Evolutionary conservation across 2,113 vertebrate species (phyloP).

Genomic region (Ascaphus truei): DNA sequence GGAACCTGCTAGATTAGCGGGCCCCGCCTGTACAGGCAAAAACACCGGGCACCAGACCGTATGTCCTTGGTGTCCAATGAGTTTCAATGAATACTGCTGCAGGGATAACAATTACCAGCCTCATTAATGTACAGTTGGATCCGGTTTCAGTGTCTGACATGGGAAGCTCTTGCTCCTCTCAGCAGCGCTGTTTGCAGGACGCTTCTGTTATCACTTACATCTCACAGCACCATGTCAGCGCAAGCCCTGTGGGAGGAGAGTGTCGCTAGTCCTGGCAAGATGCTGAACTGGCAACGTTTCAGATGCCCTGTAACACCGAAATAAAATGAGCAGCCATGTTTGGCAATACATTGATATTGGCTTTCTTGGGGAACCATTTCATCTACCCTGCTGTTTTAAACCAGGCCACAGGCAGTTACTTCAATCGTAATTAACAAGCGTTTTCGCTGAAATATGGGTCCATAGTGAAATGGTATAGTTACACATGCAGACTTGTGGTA

Average conservation of each 20-base stretch:
- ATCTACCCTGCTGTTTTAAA: constrained; percentile 1
- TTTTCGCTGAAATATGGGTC: neutral
- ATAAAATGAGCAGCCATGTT: constrained; percentile 13
- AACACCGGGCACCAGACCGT: constrained; percentile 4
- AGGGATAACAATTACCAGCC: constrained; percentile 26
- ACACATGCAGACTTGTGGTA: too few relatives aligned
- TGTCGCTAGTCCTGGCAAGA: neutral
- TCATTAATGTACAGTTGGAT: constrained; percentile 32
- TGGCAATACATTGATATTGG: constrained; percentile 7
- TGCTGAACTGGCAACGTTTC: neutral
- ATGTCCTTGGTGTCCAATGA: constrained; percentile 20
- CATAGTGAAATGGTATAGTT: too few relatives aligned
- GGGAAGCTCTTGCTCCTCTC: constrained; percentile 30
- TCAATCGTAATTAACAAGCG: neutral
- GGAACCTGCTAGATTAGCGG: too few relatives aligned
- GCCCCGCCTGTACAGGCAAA: too few relatives aligned
- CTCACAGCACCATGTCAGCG: neutral
- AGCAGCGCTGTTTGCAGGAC: constrained; percentile 26
- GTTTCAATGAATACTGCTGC: constrained; percentile 14
- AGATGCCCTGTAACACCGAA: neutral
- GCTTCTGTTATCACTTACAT: constrained; percentile 28
- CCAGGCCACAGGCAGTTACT: neutral
- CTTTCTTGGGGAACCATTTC: neutral
- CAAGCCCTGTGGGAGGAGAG: neutral
- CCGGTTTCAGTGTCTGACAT: constrained; percentile 27